These are phyloP conservation scores for Microvelia longipes DNA, from an alignment of 1,140 invertebrate species.

Conservation along the genomic window DNA sequence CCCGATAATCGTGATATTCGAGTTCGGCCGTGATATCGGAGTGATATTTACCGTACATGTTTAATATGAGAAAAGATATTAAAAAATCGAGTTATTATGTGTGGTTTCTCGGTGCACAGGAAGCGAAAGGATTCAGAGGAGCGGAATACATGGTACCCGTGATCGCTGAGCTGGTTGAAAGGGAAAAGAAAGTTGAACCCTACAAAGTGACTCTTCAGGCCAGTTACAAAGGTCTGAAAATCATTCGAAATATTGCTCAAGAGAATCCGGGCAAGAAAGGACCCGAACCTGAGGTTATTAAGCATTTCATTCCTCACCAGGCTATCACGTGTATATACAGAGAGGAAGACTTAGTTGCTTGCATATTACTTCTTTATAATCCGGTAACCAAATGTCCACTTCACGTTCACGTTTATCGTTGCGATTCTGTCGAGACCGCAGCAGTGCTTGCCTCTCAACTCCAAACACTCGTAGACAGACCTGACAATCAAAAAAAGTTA, in stretches of 20 bases:
- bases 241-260: constrained; percentile 52
- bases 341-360: constrained; percentile 79
- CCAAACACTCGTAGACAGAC: constrained; percentile 60
- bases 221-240: constrained; percentile 83
- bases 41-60: not conserved
- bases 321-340: constrained; percentile 75
- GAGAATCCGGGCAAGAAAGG: constrained; percentile 11
- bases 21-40: not conserved
- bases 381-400: constrained; percentile 73
- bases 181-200: constrained; percentile 70
- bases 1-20: not conserved
- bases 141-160: constrained; percentile 64
- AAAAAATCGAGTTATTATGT: constrained; percentile 96
- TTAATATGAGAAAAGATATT: constrained; percentile 60
- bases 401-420: constrained; percentile 89
- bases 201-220: constrained; percentile 79
- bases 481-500: constrained; percentile 75
- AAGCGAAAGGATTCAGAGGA: constrained; percentile 75
- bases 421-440: constrained; percentile 85
- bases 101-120: constrained; percentile 92
- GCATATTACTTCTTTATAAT: constrained; percentile 76
- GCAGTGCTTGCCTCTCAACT: constrained; percentile 66
- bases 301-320: constrained; percentile 88
- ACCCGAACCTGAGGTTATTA: constrained; percentile 47
- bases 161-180: constrained; percentile 63